A percentile compares a stretch with the other conserved stretches of the same genome.
These are phyloP conservation scores for Bombus sylvicola DNA, from an alignment of 1,140 invertebrate genomes.

Conservation along the genomic window DNA sequence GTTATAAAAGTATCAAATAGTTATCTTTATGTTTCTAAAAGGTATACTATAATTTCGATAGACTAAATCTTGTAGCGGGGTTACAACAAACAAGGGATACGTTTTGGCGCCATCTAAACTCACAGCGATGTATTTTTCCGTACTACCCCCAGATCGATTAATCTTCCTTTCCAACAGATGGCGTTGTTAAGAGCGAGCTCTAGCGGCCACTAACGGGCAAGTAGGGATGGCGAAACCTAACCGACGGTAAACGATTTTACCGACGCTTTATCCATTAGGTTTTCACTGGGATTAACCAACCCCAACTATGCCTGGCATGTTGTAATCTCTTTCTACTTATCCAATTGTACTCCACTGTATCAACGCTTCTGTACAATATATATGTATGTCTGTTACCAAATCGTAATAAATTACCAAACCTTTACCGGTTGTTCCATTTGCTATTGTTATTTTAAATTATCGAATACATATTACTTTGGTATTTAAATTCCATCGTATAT, in stretches of 20 bases:
- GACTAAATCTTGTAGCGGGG: background rate
- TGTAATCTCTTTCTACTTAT: conserved; percentile 16
- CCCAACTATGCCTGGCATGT: background rate
- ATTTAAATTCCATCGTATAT: too few relatives aligned
- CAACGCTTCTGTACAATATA: background rate
- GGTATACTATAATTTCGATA: background rate
- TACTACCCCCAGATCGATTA: conserved; percentile 57
- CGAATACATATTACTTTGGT: too few relatives aligned
- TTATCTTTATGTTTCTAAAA: background rate
- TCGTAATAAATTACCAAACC: background rate
- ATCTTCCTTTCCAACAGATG: conserved; percentile 58
- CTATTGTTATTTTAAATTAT: background rate
- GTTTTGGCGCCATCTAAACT: conserved; percentile 62
- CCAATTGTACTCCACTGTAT: background rate
- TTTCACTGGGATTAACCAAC: conserved; percentile 3
- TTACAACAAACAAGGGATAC: background rate
- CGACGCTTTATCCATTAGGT: conserved; percentile 35
- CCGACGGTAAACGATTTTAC: conserved; percentile 63
- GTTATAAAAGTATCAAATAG: background rate
- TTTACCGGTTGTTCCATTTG: too few relatives aligned
- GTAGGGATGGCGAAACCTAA: conserved; percentile 38
- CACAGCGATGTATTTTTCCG: conserved; percentile 52
- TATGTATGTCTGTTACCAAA: background rate
- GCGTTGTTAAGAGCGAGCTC: conserved; percentile 52
- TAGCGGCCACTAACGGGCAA: conserved; percentile 7